These are phyloP conservation scores for Oryzias woworae DNA, from an alignment of 2,113 vertebrate genomes.

Conservation along the genomic window DNA sequence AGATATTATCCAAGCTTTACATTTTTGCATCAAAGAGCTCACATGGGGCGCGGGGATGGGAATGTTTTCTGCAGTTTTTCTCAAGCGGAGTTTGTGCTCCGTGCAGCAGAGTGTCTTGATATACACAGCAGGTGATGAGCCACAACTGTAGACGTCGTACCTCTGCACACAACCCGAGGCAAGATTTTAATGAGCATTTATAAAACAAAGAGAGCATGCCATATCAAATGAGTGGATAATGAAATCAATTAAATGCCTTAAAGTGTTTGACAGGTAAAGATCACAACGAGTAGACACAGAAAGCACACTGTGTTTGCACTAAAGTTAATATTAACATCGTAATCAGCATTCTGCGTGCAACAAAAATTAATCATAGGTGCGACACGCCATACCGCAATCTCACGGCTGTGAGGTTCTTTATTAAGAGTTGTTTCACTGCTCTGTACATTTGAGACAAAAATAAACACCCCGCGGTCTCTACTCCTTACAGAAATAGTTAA, in stretches of 20 bases:
- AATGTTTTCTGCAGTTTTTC: conserved; percentile 26
- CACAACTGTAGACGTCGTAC: conserved; percentile 46
- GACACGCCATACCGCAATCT: conserved; percentile 13
- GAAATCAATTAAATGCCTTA: conserved; percentile 53
- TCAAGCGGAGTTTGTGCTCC: conserved; percentile 29
- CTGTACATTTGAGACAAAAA: conserved; percentile 10
- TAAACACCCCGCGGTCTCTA: conserved; percentile 11
- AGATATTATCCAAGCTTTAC: conserved; percentile 22
- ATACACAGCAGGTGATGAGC: conserved; percentile 42
- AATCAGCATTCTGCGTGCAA: conserved; percentile 50
- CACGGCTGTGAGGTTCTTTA: conserved; percentile 23
- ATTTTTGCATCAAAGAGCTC: conserved; percentile 36
- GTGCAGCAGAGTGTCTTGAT: conserved; percentile 37
- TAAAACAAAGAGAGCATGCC: conserved; percentile 54
- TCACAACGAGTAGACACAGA: conserved; percentile 48
- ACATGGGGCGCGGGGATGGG: conserved; percentile 9
- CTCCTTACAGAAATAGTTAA: conserved; percentile 8
- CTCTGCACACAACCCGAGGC: conserved; percentile 55
- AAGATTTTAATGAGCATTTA: conserved; percentile 70
- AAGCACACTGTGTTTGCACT: conserved; percentile 28
- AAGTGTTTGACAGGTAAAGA: conserved; percentile 50
- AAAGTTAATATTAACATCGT: conserved; percentile 49
- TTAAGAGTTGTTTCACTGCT: conserved; percentile 18
- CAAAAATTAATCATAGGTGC: conserved; percentile 38
- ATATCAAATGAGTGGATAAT: conserved; percentile 51